Evolutionary conservation across 1,140 invertebrate species (phyloP).

Genomic region (Saccostrea echinata): DNA sequence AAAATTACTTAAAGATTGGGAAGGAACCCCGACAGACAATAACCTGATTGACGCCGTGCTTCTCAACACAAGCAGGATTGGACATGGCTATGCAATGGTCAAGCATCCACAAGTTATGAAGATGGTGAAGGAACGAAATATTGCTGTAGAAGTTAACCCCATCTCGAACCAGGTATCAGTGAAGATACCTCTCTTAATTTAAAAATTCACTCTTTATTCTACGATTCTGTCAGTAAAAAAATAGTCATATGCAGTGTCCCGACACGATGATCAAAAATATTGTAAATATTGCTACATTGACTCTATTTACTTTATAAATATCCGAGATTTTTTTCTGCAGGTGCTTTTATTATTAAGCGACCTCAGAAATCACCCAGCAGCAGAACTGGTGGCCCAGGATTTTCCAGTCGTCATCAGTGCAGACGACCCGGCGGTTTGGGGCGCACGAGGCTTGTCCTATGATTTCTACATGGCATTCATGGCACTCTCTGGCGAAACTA

Average conservation of each 20-base stretch:
- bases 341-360: constrained; percentile 88
- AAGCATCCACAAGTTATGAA: constrained; percentile 88
- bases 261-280: no score
- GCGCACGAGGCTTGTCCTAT: constrained; percentile 86
- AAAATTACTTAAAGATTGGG: constrained; percentile 80
- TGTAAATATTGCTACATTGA: no score
- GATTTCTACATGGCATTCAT: constrained; percentile 92
- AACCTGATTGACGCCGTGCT: constrained; percentile 90
- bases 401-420: constrained; percentile 85
- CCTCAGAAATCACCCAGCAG: constrained; percentile 89
- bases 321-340: constrained; percentile 74
- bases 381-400: constrained; percentile 83
- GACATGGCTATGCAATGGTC: constrained; percentile 86
- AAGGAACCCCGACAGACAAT: constrained; percentile 82
- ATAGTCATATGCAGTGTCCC: no score
- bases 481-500: constrained; percentile 86
- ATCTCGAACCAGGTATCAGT: constrained; percentile 85
- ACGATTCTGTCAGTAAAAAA: no score
- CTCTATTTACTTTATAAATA: background rate
- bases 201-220: no score
- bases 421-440: constrained; percentile 91
- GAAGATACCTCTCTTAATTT: no score
- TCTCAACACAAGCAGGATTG: constrained; percentile 87
- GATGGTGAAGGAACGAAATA: constrained; percentile 83
- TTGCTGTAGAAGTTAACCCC: constrained; percentile 90